Evolutionary conservation across 2,888 invertebrate genomes (phyloP), one percentile per base, ranked within the genome.

Genomic region (Strigamia maritima): DNA sequence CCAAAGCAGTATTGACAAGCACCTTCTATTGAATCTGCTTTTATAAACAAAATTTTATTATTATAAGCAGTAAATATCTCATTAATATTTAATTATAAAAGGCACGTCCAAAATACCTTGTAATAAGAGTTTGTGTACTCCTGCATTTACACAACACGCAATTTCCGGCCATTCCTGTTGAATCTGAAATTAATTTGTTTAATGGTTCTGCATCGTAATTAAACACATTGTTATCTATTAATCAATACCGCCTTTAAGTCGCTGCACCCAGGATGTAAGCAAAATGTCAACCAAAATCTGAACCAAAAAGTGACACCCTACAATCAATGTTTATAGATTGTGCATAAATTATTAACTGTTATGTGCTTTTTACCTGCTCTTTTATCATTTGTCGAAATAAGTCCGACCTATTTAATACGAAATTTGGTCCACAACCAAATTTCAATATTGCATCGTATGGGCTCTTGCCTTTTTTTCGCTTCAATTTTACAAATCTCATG

Each of bases 131-230:
- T 54, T 54, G 19, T 54, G 54, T 8, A 54, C 54, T n/a, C 54
- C 54, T 54, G 54, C 54, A 54, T 54, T 54, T 54, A 54, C 54
- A 54, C 54, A 54, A 54, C 54, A 54, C 2, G 54, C 54, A 19
- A 70, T 70, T 70, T 70, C 70, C 24, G 70, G 70, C 70, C 70
- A 70, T 70, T 70, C 70, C 24, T 70, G 70, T 28, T 70, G 70
- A 28, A 70, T 70, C 70, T 70, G 3, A 8, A 70, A 28, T 8
- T 4, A 16, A 19, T 54, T 4, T n/a, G n/a, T 1, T 54, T 54
- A 19, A 54, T n/a, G 1, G n/a, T 3, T 44, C 14, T n/a, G 44
- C 4, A n/a, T 1, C 14, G 3, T 4, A 3, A 44, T 1, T 3
- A 44, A 14, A 8, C 16, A 44, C 44, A n/a, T 1, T 44, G 14